These are phyloP conservation scores for Batillaria attramentaria DNA, from an alignment of 1,140 invertebrate genomes.

Conservation along the genomic window DNA sequence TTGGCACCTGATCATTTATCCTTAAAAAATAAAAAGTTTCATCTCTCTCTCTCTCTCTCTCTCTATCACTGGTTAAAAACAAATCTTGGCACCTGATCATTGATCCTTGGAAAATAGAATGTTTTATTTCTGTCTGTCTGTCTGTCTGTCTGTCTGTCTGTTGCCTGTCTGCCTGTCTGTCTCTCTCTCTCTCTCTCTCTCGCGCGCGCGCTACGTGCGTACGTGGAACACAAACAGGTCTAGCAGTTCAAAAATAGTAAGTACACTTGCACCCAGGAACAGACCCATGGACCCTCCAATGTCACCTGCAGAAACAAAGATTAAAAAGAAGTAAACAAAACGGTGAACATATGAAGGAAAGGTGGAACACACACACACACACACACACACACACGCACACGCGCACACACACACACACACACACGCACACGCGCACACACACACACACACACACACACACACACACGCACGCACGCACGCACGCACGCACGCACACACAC, in stretches of 20 bases:
- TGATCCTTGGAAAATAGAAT: no score
- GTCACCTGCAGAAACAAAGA: background rate
- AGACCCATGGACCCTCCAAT: background rate
- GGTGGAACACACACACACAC: constrained; percentile 8
- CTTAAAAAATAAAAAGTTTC: no score
- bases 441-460: constrained; percentile 3
- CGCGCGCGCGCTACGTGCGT: background rate
- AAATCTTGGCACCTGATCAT: no score
- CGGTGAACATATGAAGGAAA: background rate
- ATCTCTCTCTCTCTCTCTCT: no score
- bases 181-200: background rate
- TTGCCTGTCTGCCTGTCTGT: background rate
- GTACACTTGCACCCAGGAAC: background rate
- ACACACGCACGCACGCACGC: constrained; percentile 7
- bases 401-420: background rate
- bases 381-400: background rate
- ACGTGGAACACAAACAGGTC: background rate
- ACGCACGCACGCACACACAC: background rate
- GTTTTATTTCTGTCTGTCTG: background rate
- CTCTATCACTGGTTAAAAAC: no score
- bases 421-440: constrained; percentile 4
- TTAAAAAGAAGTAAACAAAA: background rate
- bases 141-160: background rate
- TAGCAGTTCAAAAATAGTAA: background rate
- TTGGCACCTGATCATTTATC: no score